Evolutionary conservation across 2,888 invertebrate genomes (phyloP), one percentile per base, ranked within the genome.

Genomic region (Pterobdella sp.): DNA sequence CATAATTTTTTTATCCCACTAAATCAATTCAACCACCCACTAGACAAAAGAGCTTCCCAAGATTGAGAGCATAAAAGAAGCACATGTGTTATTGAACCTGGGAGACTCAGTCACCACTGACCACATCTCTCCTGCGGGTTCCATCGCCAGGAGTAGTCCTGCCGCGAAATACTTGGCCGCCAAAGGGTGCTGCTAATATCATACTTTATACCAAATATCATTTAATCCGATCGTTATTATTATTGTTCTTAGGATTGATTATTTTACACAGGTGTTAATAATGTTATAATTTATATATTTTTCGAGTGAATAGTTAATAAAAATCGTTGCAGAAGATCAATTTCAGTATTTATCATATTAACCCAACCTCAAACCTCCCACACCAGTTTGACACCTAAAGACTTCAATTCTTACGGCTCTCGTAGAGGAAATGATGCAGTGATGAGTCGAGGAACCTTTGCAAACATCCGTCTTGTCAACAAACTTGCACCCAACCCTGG

Each of bases 391-490:
- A 91, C 91, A 0, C 94, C 96, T 0, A 88, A 90, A 74, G 95
- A 97, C 80, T 98, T 97, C 84, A 98, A 98, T 86, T 96, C 97
- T 0, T 98, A 98, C 84, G 98, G 97, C 0, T 92, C 96, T 0
- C 88, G 97, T 4, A 89, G 97, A 78, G 98, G 97, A 56, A 95
- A 98, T 84, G 96, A 98, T 85, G 95, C 91, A 34, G 89, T 98
- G 7, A 98, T 98, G 97, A 90, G 91, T 0, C 89, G 97, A 66
- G 97, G 97, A 34, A 97, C 97, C 0, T 98, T 98, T 85, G 97
- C 97, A 63, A 98, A 98, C 86, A 96, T 96, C 81, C 90, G 97
- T 0, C 84, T 98, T 72, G 88, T 94, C 18, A 98, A 98, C 86
- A 94, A 93, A 83, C 81, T 84, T 72, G 76, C 82, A 36, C 77